Evolutionary conservation across 1,140 invertebrate genomes (phyloP).

Genomic region (Euglossa dilemma): DNA sequence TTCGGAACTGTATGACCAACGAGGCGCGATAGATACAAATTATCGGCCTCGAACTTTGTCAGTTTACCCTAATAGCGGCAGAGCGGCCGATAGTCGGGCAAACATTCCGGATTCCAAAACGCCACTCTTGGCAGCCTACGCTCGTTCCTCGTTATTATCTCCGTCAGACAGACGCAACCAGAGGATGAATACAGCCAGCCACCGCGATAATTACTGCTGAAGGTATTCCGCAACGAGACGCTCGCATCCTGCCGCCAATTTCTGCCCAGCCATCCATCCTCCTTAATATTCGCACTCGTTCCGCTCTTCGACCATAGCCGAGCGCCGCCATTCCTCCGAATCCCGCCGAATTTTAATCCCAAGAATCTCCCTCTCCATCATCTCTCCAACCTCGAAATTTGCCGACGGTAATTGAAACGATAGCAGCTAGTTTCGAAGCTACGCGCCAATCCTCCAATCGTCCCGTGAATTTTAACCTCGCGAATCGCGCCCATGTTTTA

Average conservation of each 20-base stretch:
- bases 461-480: not conserved
- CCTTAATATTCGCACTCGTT: slow-evolving; percentile 5
- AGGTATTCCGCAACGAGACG: slow-evolving; percentile 28
- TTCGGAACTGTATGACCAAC: not conserved
- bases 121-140: slow-evolving; percentile 4
- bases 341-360: too few relatives aligned
- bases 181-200: slow-evolving; percentile 25
- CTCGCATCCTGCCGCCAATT: slow-evolving; percentile 25
- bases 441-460: too few relatives aligned
- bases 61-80: slow-evolving; percentile 13
- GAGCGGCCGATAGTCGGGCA: slow-evolving; percentile 12
- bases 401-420: too few relatives aligned
- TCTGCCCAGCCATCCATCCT: slow-evolving; percentile 4
- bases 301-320: not conserved
- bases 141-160: slow-evolving; percentile 36
- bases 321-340: not conserved
- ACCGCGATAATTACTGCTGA: slow-evolving; percentile 40
- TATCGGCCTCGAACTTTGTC: not conserved
- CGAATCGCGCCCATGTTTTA: too few relatives aligned
- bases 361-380: too few relatives aligned
- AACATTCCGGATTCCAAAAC: slow-evolving; percentile 22
- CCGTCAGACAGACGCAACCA: slow-evolving; percentile 8
- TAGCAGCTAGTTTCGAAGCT: too few relatives aligned
- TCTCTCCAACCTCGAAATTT: too few relatives aligned
- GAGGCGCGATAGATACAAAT: not conserved